Conservation (phyloP, 2,113 vertebrate species). For the Notiomystis cincta region DNA sequence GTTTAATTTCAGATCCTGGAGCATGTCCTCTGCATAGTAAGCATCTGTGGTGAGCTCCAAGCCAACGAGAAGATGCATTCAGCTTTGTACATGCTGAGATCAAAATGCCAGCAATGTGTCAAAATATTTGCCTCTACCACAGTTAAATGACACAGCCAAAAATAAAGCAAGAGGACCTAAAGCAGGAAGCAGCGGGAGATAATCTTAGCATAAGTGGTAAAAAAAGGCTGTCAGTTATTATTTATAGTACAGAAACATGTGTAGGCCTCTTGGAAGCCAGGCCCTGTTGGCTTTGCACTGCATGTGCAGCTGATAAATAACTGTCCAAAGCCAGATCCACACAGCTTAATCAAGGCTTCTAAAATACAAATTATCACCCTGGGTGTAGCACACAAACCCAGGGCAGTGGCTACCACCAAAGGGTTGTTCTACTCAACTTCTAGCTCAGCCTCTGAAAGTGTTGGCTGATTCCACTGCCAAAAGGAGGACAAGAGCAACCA, state of each 20-base stretch:
- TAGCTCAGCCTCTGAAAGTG: neutral
- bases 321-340: neutral
- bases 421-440: neutral
- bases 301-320: neutral
- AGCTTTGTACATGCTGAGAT: neutral
- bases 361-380: neutral
- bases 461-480: neutral
- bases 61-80: neutral
- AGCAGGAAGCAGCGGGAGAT: neutral
- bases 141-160: neutral
- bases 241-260: neutral
- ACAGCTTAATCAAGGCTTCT: neutral
- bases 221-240: neutral
- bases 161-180: conserved; percentile 6
- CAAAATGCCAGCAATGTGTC: neutral
- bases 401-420: neutral
- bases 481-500: neutral
- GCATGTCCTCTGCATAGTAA: neutral
- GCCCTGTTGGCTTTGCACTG: neutral
- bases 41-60: neutral
- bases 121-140: neutral
- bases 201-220: neutral
- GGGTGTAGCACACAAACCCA: neutral
- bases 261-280: neutral
- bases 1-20: neutral